Percentiles rank a stretch among this genome's conserved stretches.
These are phyloP conservation scores for Pelochelys cantorii DNA, from an alignment of 2,797 vertebrate genomes.

Conservation along the genomic window DNA sequence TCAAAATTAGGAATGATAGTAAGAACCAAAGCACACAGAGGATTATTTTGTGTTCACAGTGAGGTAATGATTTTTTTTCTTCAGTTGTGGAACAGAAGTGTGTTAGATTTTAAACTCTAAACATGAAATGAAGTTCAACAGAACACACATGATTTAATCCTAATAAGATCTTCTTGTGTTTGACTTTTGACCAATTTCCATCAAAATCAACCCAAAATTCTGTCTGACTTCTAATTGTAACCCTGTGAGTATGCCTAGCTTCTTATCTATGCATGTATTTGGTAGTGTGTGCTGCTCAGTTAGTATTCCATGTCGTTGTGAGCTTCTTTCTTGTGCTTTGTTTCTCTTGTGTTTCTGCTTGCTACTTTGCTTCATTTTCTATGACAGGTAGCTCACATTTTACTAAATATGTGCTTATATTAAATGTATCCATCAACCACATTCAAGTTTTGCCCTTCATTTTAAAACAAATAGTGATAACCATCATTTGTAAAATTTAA, in stretches of 20 bases:
- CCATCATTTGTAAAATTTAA: background rate
- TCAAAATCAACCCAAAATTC: background rate
- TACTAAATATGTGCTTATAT: background rate
- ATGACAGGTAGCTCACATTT: background rate
- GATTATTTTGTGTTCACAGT: slow-evolving; percentile 69
- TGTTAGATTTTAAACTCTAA: background rate
- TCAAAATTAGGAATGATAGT: slow-evolving; percentile 68
- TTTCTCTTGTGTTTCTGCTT: background rate
- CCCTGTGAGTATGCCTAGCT: background rate
- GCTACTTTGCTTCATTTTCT: background rate
- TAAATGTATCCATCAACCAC: background rate
- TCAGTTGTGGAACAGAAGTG: slow-evolving; percentile 30
- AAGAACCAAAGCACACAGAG: slow-evolving; percentile 61
- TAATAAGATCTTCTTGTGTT: slow-evolving; percentile 27
- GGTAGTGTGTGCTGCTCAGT: background rate
- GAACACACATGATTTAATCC: slow-evolving; percentile 33
- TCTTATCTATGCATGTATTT: background rate
- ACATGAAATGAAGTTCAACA: slow-evolving; percentile 11
- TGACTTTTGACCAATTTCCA: slow-evolving; percentile 50
- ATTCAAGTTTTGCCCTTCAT: background rate
- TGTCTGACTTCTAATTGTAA: background rate
- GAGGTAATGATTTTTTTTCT: slow-evolving; percentile 38
- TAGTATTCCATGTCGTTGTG: background rate
- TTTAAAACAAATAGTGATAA: background rate
- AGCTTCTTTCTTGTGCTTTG: background rate